Evolutionary conservation across 2,797 vertebrate species (phyloP).

Genomic region (Monodelphis domestica): DNA sequence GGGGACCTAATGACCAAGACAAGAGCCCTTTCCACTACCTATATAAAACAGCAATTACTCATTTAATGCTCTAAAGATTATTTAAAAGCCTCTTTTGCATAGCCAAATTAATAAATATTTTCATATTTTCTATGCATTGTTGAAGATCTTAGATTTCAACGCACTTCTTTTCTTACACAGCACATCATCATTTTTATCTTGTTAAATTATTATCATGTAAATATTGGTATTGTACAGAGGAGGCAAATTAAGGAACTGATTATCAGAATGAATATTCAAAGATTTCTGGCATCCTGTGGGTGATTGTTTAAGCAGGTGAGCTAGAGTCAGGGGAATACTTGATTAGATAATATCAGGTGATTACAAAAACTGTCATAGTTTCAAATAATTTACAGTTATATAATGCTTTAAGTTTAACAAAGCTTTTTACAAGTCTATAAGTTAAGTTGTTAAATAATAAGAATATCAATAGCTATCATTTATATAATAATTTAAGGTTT

Average conservation of each 20-base stretch:
- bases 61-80: constrained; percentile 71
- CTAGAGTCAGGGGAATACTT: constrained; percentile 36
- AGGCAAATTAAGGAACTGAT: constrained; percentile 55
- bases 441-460: neutral
- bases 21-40: constrained; percentile 47
- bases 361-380: constrained; percentile 50
- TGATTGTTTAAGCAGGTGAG: constrained; percentile 60
- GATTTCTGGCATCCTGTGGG: constrained; percentile 38
- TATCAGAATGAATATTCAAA: constrained; percentile 67
- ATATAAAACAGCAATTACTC: constrained; percentile 37
- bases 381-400: neutral
- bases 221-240: constrained; percentile 36
- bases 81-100: constrained; percentile 77
- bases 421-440: neutral
- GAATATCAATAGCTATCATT: neutral
- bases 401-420: neutral
- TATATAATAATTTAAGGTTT: neutral
- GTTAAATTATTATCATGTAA: constrained; percentile 63
- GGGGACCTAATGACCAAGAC: neutral
- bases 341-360: constrained; percentile 24
- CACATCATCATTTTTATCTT: constrained; percentile 59
- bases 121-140: constrained; percentile 67
- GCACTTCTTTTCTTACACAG: constrained; percentile 57
- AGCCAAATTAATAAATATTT: constrained; percentile 79
- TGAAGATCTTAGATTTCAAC: constrained; percentile 68